These are phyloP conservation scores for Drosophila quasianomalipes DNA, from an alignment of 2,888 invertebrate species.

Conservation along the genomic window DNA sequence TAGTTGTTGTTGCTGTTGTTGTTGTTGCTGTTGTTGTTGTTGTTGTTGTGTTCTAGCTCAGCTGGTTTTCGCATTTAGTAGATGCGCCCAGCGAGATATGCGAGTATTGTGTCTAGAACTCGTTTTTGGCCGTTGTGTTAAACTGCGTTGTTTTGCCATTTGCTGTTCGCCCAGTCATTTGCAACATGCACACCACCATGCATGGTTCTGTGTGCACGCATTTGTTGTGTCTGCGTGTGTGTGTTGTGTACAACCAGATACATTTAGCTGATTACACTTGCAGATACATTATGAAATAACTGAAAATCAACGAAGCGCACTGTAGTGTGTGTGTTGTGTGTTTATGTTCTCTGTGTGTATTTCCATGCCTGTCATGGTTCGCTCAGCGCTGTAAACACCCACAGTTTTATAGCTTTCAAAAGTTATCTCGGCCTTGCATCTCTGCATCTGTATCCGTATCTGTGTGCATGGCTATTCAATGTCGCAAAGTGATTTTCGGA, in stretches of 20 bases:
- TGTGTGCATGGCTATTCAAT: constrained; percentile 32
- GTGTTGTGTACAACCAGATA: constrained; percentile 45
- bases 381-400: constrained; percentile 58
- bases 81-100: constrained; percentile 64
- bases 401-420: constrained; percentile 25
- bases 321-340: constrained; percentile 26
- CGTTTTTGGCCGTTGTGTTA: constrained; percentile 47
- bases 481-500: constrained; percentile 28
- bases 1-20: background rate
- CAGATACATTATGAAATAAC: constrained; percentile 72
- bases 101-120: constrained; percentile 71
- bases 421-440: constrained; percentile 38
- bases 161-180: constrained; percentile 74
- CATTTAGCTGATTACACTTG: constrained; percentile 73
- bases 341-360: constrained; percentile 22
- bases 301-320: constrained; percentile 71
- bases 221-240: constrained; percentile 36
- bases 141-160: constrained; percentile 21
- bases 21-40: constrained; percentile 22
- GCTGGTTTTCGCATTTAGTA: constrained; percentile 70
- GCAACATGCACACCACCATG: constrained; percentile 75
- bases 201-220: constrained; percentile 36
- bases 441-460: constrained; percentile 23
- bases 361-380: constrained; percentile 66
- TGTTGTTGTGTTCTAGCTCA: constrained; percentile 69